Evolutionary conservation across 2,113 vertebrate genomes (phyloP).

Genomic region (Piprites chloris): DNA sequence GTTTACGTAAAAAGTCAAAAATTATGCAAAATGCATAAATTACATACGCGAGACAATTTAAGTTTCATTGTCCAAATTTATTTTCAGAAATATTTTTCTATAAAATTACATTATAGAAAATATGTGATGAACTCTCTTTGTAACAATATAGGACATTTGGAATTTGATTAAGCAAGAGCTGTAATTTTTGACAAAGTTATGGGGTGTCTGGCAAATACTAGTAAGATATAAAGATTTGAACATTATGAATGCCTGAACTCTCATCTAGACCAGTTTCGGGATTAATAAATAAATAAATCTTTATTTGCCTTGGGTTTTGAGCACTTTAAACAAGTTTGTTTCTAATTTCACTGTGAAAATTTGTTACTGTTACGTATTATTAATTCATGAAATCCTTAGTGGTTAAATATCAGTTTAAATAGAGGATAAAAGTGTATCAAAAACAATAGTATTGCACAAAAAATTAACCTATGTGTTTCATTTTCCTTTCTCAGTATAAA

Average conservation of each 20-base stretch:
- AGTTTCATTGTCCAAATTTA: not conserved
- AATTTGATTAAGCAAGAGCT: not conserved
- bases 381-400: not conserved
- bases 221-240: not conserved
- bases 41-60: not conserved
- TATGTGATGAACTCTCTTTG: not conserved
- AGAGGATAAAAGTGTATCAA: not conserved
- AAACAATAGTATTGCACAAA: not conserved
- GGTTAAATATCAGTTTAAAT: not conserved
- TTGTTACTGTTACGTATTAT: not conserved
- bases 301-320: not conserved
- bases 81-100: not conserved
- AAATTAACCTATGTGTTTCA: not conserved
- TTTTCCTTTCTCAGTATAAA: not conserved
- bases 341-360: not conserved
- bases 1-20: not conserved
- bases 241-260: not conserved
- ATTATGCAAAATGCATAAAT: not conserved
- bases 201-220: not conserved
- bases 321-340: not conserved
- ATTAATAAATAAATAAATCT: not conserved
- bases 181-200: not conserved
- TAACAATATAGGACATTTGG: not conserved
- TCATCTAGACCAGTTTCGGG: not conserved
- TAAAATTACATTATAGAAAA: not conserved